A percentile compares a stretch with the other conserved stretches of the same genome.
These are phyloP conservation scores for Gadopsis bispinosus DNA, from an alignment of 2,797 vertebrate genomes.

Conservation along the genomic window DNA sequence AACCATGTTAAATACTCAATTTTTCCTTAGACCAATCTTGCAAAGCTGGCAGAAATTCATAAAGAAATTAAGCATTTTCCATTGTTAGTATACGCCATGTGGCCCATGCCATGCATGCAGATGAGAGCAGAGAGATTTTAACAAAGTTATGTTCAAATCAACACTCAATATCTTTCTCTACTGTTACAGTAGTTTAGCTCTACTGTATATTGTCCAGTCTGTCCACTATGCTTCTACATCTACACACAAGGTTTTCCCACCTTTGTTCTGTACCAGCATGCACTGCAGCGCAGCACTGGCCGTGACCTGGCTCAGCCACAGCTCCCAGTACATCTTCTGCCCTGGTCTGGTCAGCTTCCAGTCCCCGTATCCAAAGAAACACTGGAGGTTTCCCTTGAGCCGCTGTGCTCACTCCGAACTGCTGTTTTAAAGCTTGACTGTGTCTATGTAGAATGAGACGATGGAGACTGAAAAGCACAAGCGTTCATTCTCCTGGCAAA, in stretches of 20 bases:
- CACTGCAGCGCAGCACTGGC: constrained; percentile 81
- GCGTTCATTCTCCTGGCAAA: constrained; percentile 33
- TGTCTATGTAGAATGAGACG: constrained; percentile 10
- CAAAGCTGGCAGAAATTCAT: constrained; percentile 14
- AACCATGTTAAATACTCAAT: not conserved
- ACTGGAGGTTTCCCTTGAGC: not conserved
- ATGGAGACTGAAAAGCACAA: constrained; percentile 27
- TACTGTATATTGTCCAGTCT: not conserved
- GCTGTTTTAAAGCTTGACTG: constrained; percentile 12
- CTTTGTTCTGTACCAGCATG: constrained; percentile 85
- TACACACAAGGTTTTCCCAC: constrained; percentile 73
- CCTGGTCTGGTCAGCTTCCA: constrained; percentile 20
- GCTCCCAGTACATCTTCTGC: constrained; percentile 86
- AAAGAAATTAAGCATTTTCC: constrained; percentile 3
- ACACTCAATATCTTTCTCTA: not conserved
- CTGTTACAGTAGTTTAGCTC: constrained; percentile 9
- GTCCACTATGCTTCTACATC: not conserved
- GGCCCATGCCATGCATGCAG: constrained; percentile 9
- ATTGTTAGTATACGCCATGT: constrained; percentile 23
- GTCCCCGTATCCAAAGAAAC: constrained; percentile 47
- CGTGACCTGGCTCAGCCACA: constrained; percentile 86
- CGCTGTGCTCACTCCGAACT: not conserved
- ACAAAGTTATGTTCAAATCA: not conserved
- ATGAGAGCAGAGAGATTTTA: not conserved
- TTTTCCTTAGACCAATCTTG: not conserved